Base-by-base conservation (phyloP, 1,140 invertebrate genomes). In the Drosophila seguyi region DNA sequence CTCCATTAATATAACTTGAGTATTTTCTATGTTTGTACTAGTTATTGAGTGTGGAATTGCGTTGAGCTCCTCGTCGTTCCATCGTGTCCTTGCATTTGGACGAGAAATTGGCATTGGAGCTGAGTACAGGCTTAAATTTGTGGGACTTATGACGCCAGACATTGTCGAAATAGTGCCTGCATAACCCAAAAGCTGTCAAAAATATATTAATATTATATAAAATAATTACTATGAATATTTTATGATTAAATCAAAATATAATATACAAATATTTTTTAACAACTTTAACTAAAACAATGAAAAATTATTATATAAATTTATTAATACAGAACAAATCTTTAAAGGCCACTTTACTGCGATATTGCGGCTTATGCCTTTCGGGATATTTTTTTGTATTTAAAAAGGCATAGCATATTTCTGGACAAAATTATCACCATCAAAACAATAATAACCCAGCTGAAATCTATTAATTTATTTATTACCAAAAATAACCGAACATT, bases 11-110 rank as follows among this genome's bases (percentile, higher is more conserved):
- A 95, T 95, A 65, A 96, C 95, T 63, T 95, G 94, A 74, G 95
- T 95, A 22, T 95, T 93, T 87, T 96, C 95, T 45, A 94, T 83
- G 91, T 94, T 94, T 75, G 94, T 93, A 88, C 93, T 93, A 79
- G 95, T 93, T 63, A 95, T 94, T 79, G 97, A 94, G 83, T 97
- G 96, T 45, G 96, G 95, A 94, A 96, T 96, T 95, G 98, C 97
- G 93, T 97, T 98, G 93, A 99, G 98, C 93, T 99, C 98, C 90
- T 99, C 98, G 90, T 99, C 98, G 81, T 96, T 98, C 98, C 98
- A 99, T 72, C 98, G 93, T 87, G 93, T 93, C 91, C 92, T 94
- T 92, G 83, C 94, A 93, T 69, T 95, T 93, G 75, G 95, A 84
- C 96, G 95, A 22, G 75, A 59, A 47, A 96, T 95, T 56, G 95